Conservation (phyloP, 35 echinoderm and acorn worm species). For the Strongylocentrotus purpuratus region DNA sequence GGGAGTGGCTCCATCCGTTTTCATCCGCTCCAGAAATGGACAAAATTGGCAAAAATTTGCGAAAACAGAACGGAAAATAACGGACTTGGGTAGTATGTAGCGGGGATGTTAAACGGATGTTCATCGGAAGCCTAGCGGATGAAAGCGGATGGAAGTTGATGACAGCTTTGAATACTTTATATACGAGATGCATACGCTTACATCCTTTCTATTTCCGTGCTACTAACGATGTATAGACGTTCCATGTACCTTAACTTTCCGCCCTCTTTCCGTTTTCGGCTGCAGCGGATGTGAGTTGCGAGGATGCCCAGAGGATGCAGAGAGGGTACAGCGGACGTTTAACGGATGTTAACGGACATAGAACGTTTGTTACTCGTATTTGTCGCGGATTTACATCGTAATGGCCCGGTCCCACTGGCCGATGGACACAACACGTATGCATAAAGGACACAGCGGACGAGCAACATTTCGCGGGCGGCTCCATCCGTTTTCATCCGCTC, state of each 20-base stretch:
- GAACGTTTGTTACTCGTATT: background rate
- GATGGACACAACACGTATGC: conserved; percentile 36
- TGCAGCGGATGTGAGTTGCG: too few species aligned
- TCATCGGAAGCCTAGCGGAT: conserved; percentile 26
- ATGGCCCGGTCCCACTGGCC: conserved; percentile 8
- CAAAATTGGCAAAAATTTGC: background rate
- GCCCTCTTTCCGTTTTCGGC: conserved; percentile 16
- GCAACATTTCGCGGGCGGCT: background rate
- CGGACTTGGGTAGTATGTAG: conserved; percentile 33
- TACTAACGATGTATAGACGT: conserved; percentile 35
- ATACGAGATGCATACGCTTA: too few species aligned
- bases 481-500: background rate
- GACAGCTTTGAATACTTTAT: background rate
- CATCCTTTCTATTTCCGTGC: background rate
- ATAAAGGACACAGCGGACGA: conserved; percentile 7
- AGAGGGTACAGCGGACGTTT: conserved; percentile 36
- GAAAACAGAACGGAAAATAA: conserved; percentile 27
- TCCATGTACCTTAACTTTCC: conserved; percentile 34
- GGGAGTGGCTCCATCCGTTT: background rate
- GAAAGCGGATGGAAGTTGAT: conserved; percentile 37
- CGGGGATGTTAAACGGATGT: conserved; percentile 21
- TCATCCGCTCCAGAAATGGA: background rate
- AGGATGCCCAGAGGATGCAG: conserved; percentile 35
- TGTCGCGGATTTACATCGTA: too few species aligned
- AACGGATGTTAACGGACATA: conserved; percentile 22